Evolutionary conservation across 2,888 invertebrate genomes (phyloP).

Genomic region (Tridacna gigas): DNA sequence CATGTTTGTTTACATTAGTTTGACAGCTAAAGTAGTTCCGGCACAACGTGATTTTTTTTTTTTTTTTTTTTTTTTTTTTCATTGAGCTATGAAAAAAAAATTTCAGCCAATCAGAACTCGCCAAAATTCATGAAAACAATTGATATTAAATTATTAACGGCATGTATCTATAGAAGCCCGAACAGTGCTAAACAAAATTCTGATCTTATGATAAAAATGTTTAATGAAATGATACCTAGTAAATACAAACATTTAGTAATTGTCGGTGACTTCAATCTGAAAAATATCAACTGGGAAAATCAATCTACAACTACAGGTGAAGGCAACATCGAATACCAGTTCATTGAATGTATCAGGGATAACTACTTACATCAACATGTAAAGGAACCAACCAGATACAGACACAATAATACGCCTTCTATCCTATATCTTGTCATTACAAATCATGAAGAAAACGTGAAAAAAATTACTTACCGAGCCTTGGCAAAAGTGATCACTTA

Average conservation of each 20-base stretch:
- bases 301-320: background rate
- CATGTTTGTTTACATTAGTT: too few species aligned
- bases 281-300: background rate
- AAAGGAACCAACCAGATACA: slow-evolving; percentile 3
- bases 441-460: background rate
- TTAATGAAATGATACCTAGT: background rate
- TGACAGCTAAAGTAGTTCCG: too few species aligned
- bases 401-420: slow-evolving; percentile 4
- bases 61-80: too few species aligned
- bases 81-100: too few species aligned
- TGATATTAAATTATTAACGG: too few species aligned
- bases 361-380: background rate
- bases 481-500: slow-evolving; percentile 7
- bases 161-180: background rate
- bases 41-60: too few species aligned
- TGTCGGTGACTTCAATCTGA: too few species aligned
- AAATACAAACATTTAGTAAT: background rate
- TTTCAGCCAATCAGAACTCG: too few species aligned
- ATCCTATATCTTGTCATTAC: background rate
- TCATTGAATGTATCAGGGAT: slow-evolving; percentile 1
- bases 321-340: background rate
- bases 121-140: too few species aligned
- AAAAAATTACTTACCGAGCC: background rate
- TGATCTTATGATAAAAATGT: background rate
- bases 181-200: slow-evolving; percentile 4